Evolutionary conservation across 2,113 vertebrate species (phyloP), one percentile per base, ranked within the genome.

Genomic region (Heliornis fulica): DNA sequence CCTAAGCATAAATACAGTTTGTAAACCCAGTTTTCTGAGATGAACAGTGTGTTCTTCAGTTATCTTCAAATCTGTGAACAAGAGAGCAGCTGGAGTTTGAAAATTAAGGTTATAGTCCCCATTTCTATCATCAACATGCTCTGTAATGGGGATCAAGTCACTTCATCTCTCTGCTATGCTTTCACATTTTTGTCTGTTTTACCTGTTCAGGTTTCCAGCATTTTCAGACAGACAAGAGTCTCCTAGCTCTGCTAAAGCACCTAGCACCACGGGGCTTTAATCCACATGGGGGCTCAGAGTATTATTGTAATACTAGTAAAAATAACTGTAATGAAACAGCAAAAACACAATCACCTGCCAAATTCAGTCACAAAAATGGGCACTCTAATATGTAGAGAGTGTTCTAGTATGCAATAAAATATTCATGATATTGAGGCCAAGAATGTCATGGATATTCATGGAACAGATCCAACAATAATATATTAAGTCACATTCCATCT

Each of bases 391-490:
- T 32, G 31, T 65, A 71, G 60, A 90, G 32, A 88, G 43, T 60
- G 34, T 83, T 93, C 92, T 66, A 36, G 71, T 94, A 64, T 72
- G 65, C 77, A 94, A 79, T 93, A 94, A 95, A 96, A 92, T 96
- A 94, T 95, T 97, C 83, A 84, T 93, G 83, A 89, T 68, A 53
- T 23, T 45, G 53, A 81, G 92, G 90, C 65, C 64, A 92, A 92
- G 69, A 87, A 92, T 89, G 86, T 93, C 80, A 87, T 84, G 76
- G 95, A 84, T 96, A 93, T 94, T 90, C 79, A 71, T 95, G 96
- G 93, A 93, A 64, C 20, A 59, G 90, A 75, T 89, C 92, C 94
- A 97, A 89, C 64, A 90, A 90, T 81, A 94, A 95, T 71, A 90
- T 74, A 88, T 91, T 91, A 92, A 93, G 90, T 93, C 71, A 96